Evolutionary conservation across 2,888 invertebrate species (phyloP), one percentile per base, ranked within the genome.

Genomic region (Calephelis perditalis): DNA sequence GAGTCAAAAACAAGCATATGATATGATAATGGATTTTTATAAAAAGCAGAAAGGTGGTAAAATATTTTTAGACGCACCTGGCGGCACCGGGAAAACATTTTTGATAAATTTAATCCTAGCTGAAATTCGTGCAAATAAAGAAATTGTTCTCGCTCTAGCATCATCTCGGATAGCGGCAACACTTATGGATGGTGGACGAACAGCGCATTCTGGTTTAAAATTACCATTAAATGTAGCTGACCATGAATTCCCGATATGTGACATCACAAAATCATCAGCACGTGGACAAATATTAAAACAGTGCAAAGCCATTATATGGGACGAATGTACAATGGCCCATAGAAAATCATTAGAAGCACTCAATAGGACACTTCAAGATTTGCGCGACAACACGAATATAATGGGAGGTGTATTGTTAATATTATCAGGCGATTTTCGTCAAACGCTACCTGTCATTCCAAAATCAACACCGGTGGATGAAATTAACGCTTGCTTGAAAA

Each of bases 81-180:
- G 59, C 60, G 62, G 64, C 61, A 64, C 62, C 15, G 60, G 62
- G 5, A 64, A 60, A 49, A 62, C 62, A 60, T 60, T 64, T 46
- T 56, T 60, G 37, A 64, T 64, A 56, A 62, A 60, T 55, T 46
- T 61, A 59, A 43, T 63, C 61, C 63, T 65, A 44, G 62, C 61
- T 44, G 55, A 62, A 49, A 62, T 62, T 59, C 60, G 60, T 58
- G 59, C 58, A 56, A 62, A 62, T 49, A 57, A 60, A 56, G 58
- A 57, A 56, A 67, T 65, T 49, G 66, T 63, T 62, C 62, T 66
- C 60, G 67, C 64, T 55, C 58, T 65, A 55, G 63, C 62, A 62
- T 67, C 67, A 26, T 67, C 69, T 6, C 64, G 65, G 54, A 68
- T 68, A 62, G 66, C 68, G 9, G 68, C 66, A 40, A 67, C 63